Percentiles rank a stretch among this genome's conserved stretches.
These are phyloP conservation scores for Dasypogon diadema DNA, from an alignment of 2,888 invertebrate genomes.

Conservation along the genomic window DNA sequence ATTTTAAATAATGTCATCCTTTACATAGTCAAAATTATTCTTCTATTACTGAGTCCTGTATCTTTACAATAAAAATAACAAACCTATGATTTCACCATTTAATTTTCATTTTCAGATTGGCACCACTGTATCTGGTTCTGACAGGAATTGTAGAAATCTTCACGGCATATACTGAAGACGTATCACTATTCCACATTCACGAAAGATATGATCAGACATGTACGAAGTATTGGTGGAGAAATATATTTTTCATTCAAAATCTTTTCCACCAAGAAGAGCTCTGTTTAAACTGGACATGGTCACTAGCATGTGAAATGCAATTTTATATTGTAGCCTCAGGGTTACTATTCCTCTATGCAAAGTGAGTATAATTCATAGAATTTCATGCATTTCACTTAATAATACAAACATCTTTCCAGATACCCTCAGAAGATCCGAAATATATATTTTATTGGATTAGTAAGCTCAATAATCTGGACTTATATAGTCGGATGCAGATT, in stretches of 20 bases:
- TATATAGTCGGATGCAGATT: conserved; percentile 62
- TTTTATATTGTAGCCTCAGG: conserved; percentile 65
- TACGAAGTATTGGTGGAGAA: conserved; percentile 67
- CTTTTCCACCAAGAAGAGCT: conserved; percentile 65
- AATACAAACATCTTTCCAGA: conserved; percentile 57
- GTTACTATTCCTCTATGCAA: conserved; percentile 65
- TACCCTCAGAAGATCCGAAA: conserved; percentile 62
- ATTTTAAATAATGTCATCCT: too few relatives aligned
- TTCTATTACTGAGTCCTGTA: too few relatives aligned
- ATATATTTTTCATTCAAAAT: conserved; percentile 67
- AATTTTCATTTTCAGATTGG: too few relatives aligned
- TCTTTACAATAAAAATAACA: too few relatives aligned
- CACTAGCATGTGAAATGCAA: conserved; percentile 69
- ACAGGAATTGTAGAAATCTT: conserved; percentile 64
- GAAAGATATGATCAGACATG: conserved; percentile 67
- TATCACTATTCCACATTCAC: conserved; percentile 66
- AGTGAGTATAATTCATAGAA: conserved; percentile 60
- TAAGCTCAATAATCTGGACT: conserved; percentile 63
- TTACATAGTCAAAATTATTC: too few relatives aligned
- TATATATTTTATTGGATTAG: conserved; percentile 58
- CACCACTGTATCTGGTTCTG: conserved; percentile 65
- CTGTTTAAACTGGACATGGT: conserved; percentile 69
- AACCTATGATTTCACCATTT: too few relatives aligned
- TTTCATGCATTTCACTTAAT: background rate
- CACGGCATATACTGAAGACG: conserved; percentile 65